Conservation (phyloP, 2,888 invertebrate genomes). For the Drepana falcataria region DNA sequence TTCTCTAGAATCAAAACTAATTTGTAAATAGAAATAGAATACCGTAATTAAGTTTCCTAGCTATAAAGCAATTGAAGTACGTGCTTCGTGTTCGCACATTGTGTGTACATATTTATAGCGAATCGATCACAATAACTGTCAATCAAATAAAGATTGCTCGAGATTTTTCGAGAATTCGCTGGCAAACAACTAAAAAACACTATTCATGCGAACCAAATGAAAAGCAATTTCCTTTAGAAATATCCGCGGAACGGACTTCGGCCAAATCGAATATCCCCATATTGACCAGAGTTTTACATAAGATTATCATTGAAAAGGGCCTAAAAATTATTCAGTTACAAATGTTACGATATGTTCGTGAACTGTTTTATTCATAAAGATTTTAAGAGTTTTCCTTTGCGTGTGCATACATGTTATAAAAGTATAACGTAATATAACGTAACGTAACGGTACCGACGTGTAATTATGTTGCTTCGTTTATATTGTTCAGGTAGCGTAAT, state of each 20-base stretch:
- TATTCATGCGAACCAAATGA: slow-evolving; percentile 28
- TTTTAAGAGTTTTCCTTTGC: neutral
- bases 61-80: too few species aligned
- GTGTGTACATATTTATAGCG: neutral
- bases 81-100: too few species aligned
- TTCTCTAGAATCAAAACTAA: too few species aligned
- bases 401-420: neutral
- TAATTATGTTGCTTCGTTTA: too few species aligned
- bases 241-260: slow-evolving; percentile 32
- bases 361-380: slow-evolving; percentile 1
- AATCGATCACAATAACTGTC: neutral
- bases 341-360: neutral
- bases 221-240: slow-evolving; percentile 63
- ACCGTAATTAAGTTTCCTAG: too few species aligned
- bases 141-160: neutral
- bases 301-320: slow-evolving; percentile 20
- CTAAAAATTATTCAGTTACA: slow-evolving; percentile 7
- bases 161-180: neutral
- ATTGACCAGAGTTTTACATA: slow-evolving; percentile 41
- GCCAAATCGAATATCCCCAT: slow-evolving; percentile 37
- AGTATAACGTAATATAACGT: too few species aligned
- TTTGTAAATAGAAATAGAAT: too few species aligned
- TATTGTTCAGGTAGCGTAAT: too few species aligned
- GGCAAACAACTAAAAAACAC: neutral
- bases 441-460: too few species aligned